Percentiles rank a stretch among this genome's conserved stretches.
Conservation (phyloP, 2,113 vertebrate species). For the Carollia perspicillata region DNA sequence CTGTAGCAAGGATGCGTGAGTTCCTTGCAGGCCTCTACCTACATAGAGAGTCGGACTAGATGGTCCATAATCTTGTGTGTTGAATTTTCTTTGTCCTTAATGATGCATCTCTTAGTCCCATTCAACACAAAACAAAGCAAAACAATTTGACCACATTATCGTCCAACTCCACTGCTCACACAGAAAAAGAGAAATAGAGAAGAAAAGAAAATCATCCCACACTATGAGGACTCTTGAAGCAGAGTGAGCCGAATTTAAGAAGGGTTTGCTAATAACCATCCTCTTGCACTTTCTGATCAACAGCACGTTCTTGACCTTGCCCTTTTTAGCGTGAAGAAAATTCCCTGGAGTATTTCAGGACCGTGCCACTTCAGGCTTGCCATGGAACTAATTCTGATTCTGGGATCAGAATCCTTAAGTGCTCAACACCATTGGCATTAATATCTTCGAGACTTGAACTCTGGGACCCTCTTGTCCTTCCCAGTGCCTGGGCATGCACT, state of each 20-base stretch:
- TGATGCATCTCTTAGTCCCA: neutral
- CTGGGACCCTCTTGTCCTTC: conserved; percentile 51
- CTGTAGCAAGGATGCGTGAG: neutral
- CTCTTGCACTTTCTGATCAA: neutral
- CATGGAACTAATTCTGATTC: conserved; percentile 38
- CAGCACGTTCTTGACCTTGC: conserved; percentile 3
- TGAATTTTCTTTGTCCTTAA: neutral
- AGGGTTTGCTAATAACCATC: neutral
- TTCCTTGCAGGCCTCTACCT: neutral
- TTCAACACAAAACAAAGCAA: neutral
- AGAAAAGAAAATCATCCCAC: neutral
- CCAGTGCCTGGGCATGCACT: neutral
- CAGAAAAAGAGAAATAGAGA: neutral
- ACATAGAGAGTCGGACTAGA: neutral
- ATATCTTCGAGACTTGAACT: neutral
- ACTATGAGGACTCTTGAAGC: neutral
- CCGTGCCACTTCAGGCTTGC: neutral
- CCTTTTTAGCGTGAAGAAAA: neutral
- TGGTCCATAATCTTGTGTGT: neutral
- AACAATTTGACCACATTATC: neutral
- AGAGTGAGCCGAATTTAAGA: neutral
- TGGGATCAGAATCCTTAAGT: conserved; percentile 21
- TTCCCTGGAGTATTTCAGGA: neutral
- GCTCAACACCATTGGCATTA: neutral
- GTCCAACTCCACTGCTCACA: neutral